Conservation (phyloP, 2,888 invertebrate species). For the Agriopis leucophaearia region DNA sequence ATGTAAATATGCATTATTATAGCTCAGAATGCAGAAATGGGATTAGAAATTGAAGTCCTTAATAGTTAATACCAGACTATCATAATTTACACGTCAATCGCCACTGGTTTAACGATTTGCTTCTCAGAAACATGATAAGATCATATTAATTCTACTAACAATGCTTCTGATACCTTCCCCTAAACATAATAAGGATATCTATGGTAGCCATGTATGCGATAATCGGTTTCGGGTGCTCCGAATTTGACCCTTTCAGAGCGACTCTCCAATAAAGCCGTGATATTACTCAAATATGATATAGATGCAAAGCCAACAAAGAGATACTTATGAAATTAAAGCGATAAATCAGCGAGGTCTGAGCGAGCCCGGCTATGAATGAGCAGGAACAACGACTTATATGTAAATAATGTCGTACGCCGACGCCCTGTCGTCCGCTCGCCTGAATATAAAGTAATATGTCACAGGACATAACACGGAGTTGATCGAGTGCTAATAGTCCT, state of each 20-base stretch:
- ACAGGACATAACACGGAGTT: conserved; percentile 66
- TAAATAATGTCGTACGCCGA: conserved; percentile 78
- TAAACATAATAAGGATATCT: conserved; percentile 13
- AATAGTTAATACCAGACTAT: no score
- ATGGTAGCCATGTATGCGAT: conserved; percentile 45
- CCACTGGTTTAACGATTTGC: not conserved
- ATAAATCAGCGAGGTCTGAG: conserved; percentile 79
- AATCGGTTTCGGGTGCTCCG: conserved; percentile 57
- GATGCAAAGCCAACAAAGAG: conserved; percentile 81
- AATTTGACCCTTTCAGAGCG: conserved; percentile 62
- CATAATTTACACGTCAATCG: not conserved
- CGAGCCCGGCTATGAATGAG: conserved; percentile 77
- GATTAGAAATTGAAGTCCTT: no score
- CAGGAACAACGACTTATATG: conserved; percentile 82
- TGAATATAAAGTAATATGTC: conserved; percentile 80
- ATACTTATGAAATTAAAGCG: conserved; percentile 85
- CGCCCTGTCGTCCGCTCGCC: conserved; percentile 62
- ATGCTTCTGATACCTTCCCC: conserved; percentile 18
- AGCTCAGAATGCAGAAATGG: no score
- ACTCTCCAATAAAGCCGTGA: conserved; percentile 70
- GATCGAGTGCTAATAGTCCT: conserved; percentile 65
- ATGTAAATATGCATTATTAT: not conserved
- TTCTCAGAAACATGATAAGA: conserved; percentile 13
- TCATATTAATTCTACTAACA: conserved; percentile 33
- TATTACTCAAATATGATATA: conserved; percentile 77